Base-by-base conservation (phyloP, 2,113 vertebrate genomes). In the Paraplagusia blochii region DNA sequence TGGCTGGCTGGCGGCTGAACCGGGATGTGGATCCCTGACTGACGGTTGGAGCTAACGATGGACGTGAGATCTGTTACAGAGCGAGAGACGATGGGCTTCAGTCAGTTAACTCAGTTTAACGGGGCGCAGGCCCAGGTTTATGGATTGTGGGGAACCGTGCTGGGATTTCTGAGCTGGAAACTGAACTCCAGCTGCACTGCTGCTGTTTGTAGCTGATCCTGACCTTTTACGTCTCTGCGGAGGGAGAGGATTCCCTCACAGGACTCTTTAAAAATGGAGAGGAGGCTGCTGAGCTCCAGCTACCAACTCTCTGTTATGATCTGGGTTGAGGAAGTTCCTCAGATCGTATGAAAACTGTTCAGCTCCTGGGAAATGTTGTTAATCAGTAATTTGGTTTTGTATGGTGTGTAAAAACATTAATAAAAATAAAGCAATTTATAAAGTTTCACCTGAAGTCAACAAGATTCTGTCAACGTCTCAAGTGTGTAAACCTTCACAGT, bases 41-140 rank as follows among this genome's bases (percentile, higher is more conserved):
- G 94, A 85, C 94, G 93, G 76, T 91, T 92, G 65, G 92, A 77
- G 65, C 92, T 95, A 88, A 99, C 87, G 88, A 99, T 92, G 78
- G 95, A 97, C 1, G 94, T 96, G 88, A 98, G 94, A 94, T 99
- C 97, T 99, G 93, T 68, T 81, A 84, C 77, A 87, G 65, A 82
- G 74, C 79, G 76, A 89, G 82, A 89, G 53, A 89, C 82, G 64
- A 88, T 57, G 68, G 65, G 56, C 74, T 82, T 70, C 61, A 81
- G 76, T 83, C 55, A 75, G 71, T 35, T 44, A 53, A 79, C 65
- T 79, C 33, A 53, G 42, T 35, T 1, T 5, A 51, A 59, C 40
- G 29, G 48, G 19, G 34, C 18, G 42, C 46, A 39, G 40, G 13
- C 39, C 58, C 15, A 53, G 11, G 33, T 53, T 29, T 6, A 44